Percentiles rank a stretch among this genome's conserved stretches.
Conservation (phyloP, 2,888 invertebrate species). For the Punctoribates punctum region DNA sequence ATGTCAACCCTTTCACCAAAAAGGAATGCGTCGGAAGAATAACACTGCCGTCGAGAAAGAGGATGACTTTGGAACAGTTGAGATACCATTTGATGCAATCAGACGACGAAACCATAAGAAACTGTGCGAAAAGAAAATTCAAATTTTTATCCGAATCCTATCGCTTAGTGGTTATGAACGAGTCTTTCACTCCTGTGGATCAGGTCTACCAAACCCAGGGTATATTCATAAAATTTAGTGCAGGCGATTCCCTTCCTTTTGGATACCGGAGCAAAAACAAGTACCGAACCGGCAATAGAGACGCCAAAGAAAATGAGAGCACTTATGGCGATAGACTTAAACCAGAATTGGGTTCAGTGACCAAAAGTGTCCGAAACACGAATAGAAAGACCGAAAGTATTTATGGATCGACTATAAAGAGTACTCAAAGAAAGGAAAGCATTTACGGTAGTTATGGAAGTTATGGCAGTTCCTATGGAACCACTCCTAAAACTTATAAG, state of each 20-base stretch:
- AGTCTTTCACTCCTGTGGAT: slow-evolving; percentile 44
- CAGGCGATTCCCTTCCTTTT: slow-evolving; percentile 8
- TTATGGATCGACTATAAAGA: neutral
- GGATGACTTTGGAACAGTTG: slow-evolving; percentile 43
- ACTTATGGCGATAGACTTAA: neutral
- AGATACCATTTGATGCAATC: slow-evolving; percentile 41
- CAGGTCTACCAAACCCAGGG: slow-evolving; percentile 48
- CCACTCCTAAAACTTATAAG: neutral
- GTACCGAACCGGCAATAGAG: neutral
- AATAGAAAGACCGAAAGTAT: neutral
- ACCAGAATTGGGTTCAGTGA: neutral
- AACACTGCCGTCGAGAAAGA: slow-evolving; percentile 33
- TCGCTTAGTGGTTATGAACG: slow-evolving; percentile 42
- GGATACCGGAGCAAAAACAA: slow-evolving; percentile 6
- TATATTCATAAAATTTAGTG: slow-evolving; percentile 46
- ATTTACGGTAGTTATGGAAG: slow-evolving; percentile 8
- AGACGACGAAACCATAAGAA: slow-evolving; percentile 35
- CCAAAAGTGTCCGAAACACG: neutral
- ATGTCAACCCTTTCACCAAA: slow-evolving; percentile 31
- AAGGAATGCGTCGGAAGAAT: slow-evolving; percentile 44
- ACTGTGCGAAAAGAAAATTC: slow-evolving; percentile 35
- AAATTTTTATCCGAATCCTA: slow-evolving; percentile 44
- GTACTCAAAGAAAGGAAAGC: slow-evolving; percentile 13
- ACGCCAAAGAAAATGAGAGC: neutral
- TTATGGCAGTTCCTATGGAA: neutral